A percentile compares a stretch with the other conserved stretches of the same genome.
Conservation (phyloP, 2,797 vertebrate genomes). For the Coranthus polyacanthus region DNA sequence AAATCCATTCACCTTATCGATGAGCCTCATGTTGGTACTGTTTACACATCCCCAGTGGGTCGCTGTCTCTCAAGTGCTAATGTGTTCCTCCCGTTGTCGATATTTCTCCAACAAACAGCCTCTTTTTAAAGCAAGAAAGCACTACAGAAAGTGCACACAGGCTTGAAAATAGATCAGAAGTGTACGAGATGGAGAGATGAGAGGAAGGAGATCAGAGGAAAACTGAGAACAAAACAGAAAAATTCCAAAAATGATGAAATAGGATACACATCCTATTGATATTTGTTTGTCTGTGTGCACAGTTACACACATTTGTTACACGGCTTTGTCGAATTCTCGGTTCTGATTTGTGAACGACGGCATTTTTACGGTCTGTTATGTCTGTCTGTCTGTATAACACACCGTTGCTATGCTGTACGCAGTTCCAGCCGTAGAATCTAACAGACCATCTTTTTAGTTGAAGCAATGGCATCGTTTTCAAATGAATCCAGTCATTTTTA, state of each 20-base stretch:
- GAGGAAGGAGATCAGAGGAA: slow-evolving; percentile 28
- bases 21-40: slow-evolving; percentile 54
- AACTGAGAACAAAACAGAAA: slow-evolving; percentile 18
- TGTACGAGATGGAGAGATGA: slow-evolving; percentile 34
- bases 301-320: not conserved
- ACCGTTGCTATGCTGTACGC: too few species aligned
- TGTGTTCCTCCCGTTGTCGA: slow-evolving; percentile 62
- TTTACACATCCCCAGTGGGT: slow-evolving; percentile 68
- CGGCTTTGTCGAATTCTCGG: too few species aligned
- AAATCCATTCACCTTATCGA: slow-evolving; percentile 71
- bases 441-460: too few species aligned
- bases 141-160: slow-evolving; percentile 7
- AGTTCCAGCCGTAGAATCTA: too few species aligned
- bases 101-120: slow-evolving; percentile 56
- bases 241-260: slow-evolving; percentile 2
- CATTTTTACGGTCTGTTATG: too few species aligned
- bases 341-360: too few species aligned
- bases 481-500: too few species aligned
- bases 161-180: slow-evolving; percentile 24
- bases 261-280: slow-evolving; percentile 10
- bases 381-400: too few species aligned
- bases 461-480: too few species aligned
- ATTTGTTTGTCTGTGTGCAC: slow-evolving; percentile 15
- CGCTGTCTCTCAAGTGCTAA: slow-evolving; percentile 64
- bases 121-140: slow-evolving; percentile 36